These are phyloP conservation scores for Cephus rjabovi DNA, from an alignment of 2,888 invertebrate species.

Conservation along the genomic window DNA sequence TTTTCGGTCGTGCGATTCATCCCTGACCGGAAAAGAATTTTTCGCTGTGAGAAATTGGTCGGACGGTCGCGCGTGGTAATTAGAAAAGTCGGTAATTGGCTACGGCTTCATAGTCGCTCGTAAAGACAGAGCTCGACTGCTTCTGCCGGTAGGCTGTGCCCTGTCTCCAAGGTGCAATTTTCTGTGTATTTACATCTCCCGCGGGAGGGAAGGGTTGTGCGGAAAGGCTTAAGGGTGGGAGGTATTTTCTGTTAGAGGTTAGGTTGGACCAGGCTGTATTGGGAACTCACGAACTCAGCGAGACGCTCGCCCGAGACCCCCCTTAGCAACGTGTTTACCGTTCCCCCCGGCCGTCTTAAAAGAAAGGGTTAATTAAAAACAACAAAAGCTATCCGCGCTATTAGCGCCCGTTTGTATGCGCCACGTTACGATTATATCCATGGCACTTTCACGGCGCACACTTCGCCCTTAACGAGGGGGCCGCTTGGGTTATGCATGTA, in stretches of 20 bases:
- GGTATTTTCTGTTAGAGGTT: background rate
- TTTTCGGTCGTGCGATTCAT: too few species aligned
- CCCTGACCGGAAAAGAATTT: too few species aligned
- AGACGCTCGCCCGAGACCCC: slow-evolving; percentile 28
- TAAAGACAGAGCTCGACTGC: slow-evolving; percentile 38
- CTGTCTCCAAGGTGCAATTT: slow-evolving; percentile 64
- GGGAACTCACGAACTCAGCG: background rate
- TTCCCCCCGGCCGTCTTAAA: slow-evolving; percentile 58
- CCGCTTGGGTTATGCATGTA: background rate
- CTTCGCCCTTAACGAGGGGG: slow-evolving; percentile 43
- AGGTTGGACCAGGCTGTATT: background rate
- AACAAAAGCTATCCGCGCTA: slow-evolving; percentile 66
- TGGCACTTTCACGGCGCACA: slow-evolving; percentile 34
- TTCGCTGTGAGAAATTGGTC: slow-evolving; percentile 36
- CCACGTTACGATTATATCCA: slow-evolving; percentile 60
- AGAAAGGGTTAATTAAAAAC: slow-evolving; percentile 68
- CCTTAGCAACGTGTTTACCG: slow-evolving; percentile 51
- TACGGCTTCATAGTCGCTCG: slow-evolving; percentile 45
- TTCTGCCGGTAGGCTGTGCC: slow-evolving; percentile 11
- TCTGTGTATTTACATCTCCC: slow-evolving; percentile 64
- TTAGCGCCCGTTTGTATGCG: slow-evolving; percentile 67
- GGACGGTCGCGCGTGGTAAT: slow-evolving; percentile 55
- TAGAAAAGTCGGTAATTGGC: slow-evolving; percentile 63
- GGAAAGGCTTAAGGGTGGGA: slow-evolving; percentile 34
- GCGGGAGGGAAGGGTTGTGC: slow-evolving; percentile 41